Evolutionary conservation across 2,888 invertebrate species (phyloP), one percentile per base, ranked within the genome.

Genomic region (Rugalucina vietnamica): DNA sequence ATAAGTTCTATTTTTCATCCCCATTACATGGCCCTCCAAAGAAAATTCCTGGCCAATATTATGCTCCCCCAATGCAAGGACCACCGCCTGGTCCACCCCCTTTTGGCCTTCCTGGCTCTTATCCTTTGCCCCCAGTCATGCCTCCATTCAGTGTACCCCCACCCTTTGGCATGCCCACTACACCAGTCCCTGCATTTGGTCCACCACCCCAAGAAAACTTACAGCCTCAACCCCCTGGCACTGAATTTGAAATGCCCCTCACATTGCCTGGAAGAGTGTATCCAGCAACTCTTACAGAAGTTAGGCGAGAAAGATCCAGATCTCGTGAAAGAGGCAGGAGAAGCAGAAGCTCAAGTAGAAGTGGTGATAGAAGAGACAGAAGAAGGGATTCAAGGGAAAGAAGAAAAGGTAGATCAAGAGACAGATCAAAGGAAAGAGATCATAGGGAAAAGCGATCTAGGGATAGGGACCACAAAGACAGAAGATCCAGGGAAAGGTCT

Each of bases 1-100:
- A 81, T 73, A 83, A 79, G 49, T 18, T 73, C 18, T 87, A 87
- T 37, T 87, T 87, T 39, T 78, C 82, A 29, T 78, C 85, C n/a
- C 87, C 87, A 29, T 36, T 87, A 27, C 72, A 72, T 72, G 72
- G 72, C 21, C 75, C 60, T 27, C 71, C 37, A 34, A n/a, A 14
- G n/a, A n/a, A 49, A 29, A 60, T 65, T 34, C 39, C n/a, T 76
- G 76, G 79, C 37, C 79, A 78, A 24, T 72, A 74, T 24, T 32
- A 34, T 37, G 75, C 49, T 18, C 50, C 39, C n/a, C 39, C 72
- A n/a, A 83, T 83, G 32, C 34, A 73, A 39, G 83, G 76, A 60
- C 65, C 72, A 14, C 80, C 77, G 24, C 79, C 72, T n/a, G n/a
- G 37, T 2, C 43, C 82, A 57, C 50, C 80, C 12, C 72, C 69